Conservation (phyloP, 2,888 invertebrate species). For the Ophion costatus region DNA sequence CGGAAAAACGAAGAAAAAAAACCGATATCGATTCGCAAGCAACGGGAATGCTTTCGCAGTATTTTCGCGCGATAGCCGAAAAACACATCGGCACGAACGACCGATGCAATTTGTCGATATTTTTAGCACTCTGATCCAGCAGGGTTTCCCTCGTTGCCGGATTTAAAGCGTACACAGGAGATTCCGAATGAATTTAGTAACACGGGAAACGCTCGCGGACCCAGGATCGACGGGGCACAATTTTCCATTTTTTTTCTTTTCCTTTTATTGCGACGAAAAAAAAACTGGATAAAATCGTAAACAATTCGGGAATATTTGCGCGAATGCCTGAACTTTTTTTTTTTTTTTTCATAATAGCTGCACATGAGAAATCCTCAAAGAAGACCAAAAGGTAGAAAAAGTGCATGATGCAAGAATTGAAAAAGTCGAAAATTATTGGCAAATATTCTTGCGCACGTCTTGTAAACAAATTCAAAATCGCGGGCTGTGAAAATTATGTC, state of each 20-base stretch:
- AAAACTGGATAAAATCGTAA: neutral
- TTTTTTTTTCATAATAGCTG: neutral
- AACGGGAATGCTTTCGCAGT: neutral
- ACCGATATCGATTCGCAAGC: conserved; percentile 3
- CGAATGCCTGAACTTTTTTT: neutral
- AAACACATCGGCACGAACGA: conserved; percentile 7
- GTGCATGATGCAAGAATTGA: neutral
- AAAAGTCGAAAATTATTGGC: neutral
- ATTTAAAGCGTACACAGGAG: neutral
- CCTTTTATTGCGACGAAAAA: neutral
- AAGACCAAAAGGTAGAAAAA: neutral
- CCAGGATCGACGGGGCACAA: too few species aligned
- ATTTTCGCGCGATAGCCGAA: neutral
- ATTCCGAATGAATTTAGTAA: neutral
- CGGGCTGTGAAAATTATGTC: neutral
- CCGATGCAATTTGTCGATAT: conserved; percentile 18
- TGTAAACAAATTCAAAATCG: neutral
- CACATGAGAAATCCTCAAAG: neutral
- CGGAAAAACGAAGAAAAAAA: neutral
- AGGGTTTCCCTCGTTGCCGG: neutral
- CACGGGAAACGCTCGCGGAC: neutral
- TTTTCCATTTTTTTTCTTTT: too few species aligned
- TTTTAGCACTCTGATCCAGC: neutral
- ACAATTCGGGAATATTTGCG: neutral
- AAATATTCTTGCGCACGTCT: neutral